phyloP scores from a whole-genome alignment of 2,113 vertebrate genomes.

The Eupsittula cactorum region DNA sequence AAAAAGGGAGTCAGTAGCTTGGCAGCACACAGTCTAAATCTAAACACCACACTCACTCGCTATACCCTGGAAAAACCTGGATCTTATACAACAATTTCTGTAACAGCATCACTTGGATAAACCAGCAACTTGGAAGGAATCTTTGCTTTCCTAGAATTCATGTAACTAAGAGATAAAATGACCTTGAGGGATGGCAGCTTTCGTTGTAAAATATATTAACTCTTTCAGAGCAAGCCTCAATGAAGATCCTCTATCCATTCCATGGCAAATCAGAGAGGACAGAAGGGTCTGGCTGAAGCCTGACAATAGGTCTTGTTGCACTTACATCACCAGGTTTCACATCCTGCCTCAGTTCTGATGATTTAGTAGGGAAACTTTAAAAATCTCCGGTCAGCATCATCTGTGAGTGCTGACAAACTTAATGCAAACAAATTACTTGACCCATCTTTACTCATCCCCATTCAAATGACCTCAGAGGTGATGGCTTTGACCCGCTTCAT shows the following conservation, averaged over 20 bases:
- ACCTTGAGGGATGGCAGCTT: conserved; percentile 57
- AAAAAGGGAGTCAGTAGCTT: conserved; percentile 67
- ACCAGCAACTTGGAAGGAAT: conserved; percentile 65
- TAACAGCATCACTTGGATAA: conserved; percentile 65
- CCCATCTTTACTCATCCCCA: not conserved
- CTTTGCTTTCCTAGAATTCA: conserved; percentile 74
- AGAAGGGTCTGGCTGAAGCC: not conserved
- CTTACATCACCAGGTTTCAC: not conserved
- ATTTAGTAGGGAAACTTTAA: not conserved
- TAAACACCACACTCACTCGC: conserved; percentile 62
- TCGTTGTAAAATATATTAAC: conserved; percentile 49
- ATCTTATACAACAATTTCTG: conserved; percentile 68
- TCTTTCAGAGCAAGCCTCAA: not conserved
- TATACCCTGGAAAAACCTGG: conserved; percentile 65
- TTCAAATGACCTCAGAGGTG: not conserved
- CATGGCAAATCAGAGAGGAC: not conserved
- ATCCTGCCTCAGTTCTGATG: not conserved
- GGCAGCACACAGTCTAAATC: conserved; percentile 70
- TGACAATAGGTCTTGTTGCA: not conserved
- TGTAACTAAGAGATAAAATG: conserved; percentile 65
- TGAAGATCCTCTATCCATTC: not conserved
- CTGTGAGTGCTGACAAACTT: not conserved
- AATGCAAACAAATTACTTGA: not conserved
- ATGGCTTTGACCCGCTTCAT: not conserved
- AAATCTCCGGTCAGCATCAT: not conserved